These are phyloP conservation scores for Crotophaga sulcirostris DNA, from an alignment of 2,113 vertebrate genomes.

Conservation along the genomic window DNA sequence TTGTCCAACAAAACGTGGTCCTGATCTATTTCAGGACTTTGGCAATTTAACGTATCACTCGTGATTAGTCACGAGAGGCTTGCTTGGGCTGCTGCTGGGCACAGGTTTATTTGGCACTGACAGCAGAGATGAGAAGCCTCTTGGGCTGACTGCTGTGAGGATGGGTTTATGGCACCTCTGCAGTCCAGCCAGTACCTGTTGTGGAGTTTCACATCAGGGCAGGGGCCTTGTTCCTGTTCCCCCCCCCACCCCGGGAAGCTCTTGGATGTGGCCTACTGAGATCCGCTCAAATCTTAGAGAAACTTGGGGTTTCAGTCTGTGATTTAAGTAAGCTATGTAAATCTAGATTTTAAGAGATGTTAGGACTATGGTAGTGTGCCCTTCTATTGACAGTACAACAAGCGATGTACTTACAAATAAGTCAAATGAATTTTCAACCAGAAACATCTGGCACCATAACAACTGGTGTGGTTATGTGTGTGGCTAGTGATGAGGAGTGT, in stretches of 20 bases:
- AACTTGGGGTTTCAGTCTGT: not conserved
- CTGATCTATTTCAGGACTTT: not conserved
- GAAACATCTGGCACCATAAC: not conserved
- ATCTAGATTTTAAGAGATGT: not conserved
- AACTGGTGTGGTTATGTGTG: not conserved
- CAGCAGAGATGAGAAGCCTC: not conserved
- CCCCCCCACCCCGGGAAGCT: too few species aligned
- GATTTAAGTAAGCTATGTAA: not conserved
- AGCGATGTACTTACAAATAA: not conserved
- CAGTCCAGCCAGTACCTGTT: fast-evolving
- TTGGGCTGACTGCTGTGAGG: not conserved
- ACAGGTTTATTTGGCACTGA: fast-evolving
- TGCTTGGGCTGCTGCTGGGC: fast-evolving
- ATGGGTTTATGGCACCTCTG: not conserved
- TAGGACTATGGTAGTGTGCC: not conserved
- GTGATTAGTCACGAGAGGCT: not conserved
- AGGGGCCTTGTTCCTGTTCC: too few species aligned
- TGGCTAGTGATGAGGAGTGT: not conserved
- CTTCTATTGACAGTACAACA: not conserved
- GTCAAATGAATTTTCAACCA: not conserved
- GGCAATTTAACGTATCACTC: not conserved
- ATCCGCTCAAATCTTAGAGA: not conserved
- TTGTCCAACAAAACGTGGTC: not conserved
- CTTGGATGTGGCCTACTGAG: not conserved
- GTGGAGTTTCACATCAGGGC: not conserved